Evolutionary conservation across 2,797 vertebrate species (phyloP).

Genomic region (Salarias fasciatus): DNA sequence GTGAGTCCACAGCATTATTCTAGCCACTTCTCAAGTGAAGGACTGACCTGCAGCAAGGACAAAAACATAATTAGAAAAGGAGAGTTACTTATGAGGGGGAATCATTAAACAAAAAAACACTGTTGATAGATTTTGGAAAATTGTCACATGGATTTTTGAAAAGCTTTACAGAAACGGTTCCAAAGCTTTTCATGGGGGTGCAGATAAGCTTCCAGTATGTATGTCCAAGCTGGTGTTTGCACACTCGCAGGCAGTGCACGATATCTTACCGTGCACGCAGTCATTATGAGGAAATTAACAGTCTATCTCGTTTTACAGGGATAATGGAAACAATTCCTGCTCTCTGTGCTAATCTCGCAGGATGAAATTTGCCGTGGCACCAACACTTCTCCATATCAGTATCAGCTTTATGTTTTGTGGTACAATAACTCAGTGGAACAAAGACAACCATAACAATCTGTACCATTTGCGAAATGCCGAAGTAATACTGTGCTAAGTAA

Average conservation of each 20-base stretch:
- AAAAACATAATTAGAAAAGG: no score
- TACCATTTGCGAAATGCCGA: constrained; percentile 32
- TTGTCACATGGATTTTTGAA: no score
- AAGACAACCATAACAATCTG: constrained; percentile 41
- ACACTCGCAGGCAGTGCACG: constrained; percentile 18
- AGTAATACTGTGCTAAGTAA: constrained; percentile 55
- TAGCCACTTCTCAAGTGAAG: no score
- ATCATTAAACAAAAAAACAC: no score
- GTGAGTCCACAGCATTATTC: no score
- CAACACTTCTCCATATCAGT: constrained; percentile 18
- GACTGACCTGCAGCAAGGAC: no score
- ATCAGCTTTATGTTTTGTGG: constrained; percentile 16
- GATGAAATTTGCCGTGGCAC: constrained; percentile 24
- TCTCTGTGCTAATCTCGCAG: constrained; percentile 10
- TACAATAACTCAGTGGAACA: constrained; percentile 41
- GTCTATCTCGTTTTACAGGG: constrained; percentile 22
- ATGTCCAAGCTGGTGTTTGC: constrained; percentile 17
- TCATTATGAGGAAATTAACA: constrained; percentile 29
- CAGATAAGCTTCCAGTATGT: neutral
- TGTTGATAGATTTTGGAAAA: no score
- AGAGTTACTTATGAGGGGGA: no score
- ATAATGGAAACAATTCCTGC: constrained; percentile 22
- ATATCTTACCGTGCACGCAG: constrained; percentile 11
- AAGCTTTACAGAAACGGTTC: no score
- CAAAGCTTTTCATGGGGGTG: neutral